A percentile compares a stretch with the other conserved stretches of the same genome.
Evolutionary conservation across 2,797 vertebrate genomes (phyloP).

Genomic region (Falco concolor): DNA sequence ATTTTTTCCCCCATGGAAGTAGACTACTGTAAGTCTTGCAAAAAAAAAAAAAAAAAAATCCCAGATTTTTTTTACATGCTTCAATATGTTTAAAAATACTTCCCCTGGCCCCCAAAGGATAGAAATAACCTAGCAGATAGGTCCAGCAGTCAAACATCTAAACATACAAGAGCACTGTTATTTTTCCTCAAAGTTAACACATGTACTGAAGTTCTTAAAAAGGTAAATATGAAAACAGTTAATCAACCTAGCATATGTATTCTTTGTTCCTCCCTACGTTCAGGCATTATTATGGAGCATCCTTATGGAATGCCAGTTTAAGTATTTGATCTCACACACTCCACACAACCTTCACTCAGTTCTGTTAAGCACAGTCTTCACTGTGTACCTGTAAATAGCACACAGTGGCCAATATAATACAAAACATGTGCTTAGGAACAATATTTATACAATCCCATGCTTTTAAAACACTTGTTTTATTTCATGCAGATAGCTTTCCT

Average conservation of each 20-base stretch:
- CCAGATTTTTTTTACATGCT: not conserved
- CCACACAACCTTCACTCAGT: not conserved
- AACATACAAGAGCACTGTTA: not conserved
- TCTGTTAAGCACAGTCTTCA: not conserved
- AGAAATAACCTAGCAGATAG: not conserved
- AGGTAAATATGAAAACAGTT: not conserved
- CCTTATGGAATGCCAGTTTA: not conserved
- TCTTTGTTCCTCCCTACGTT: not conserved
- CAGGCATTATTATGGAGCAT: not conserved
- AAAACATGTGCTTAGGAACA: not conserved
- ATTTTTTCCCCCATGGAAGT: not conserved
- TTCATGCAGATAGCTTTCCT: not conserved
- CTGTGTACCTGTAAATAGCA: not conserved
- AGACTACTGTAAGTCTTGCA: not conserved
- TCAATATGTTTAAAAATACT: not conserved
- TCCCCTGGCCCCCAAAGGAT: not conserved
- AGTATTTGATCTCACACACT: not conserved
- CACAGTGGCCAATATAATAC: not conserved
- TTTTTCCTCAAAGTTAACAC: not conserved
- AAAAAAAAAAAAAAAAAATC: not conserved
- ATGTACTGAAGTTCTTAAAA: not conserved
- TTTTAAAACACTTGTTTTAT: not conserved
- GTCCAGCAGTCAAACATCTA: not conserved
- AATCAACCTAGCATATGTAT: fast-evolving
- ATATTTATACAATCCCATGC: not conserved